Conservation (phyloP, 2,888 invertebrate species). For the Gastracanthus pulcherrimus region DNA sequence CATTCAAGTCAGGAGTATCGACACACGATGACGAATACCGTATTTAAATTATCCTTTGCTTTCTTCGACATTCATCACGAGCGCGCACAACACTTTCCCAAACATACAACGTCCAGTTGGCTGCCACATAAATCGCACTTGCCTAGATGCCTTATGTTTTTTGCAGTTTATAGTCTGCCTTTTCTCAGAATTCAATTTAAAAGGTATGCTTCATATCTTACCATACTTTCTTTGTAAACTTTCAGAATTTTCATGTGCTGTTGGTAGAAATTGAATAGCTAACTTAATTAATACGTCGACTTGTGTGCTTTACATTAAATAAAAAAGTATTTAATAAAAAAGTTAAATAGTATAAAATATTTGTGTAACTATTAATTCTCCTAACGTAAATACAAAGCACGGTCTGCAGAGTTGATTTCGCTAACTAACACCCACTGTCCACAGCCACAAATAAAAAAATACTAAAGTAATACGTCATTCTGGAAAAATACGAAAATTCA, state of each 20-base stretch:
- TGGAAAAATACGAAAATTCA: too few relatives aligned
- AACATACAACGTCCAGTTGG: not conserved
- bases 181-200: conserved; percentile 61
- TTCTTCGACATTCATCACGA: conserved; percentile 37
- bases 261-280: too few relatives aligned
- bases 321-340: not conserved
- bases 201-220: too few relatives aligned
- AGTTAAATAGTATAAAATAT: too few relatives aligned
- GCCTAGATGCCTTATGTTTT: conserved; percentile 3
- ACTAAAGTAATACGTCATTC: too few relatives aligned
- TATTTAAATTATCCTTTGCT: conserved; percentile 54
- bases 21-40: conserved; percentile 42
- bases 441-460: too few relatives aligned
- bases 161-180: not conserved
- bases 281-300: too few relatives aligned
- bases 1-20: conserved; percentile 39
- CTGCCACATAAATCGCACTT: conserved; percentile 36
- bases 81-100: conserved; percentile 30
- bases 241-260: not conserved
- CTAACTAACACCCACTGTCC: too few relatives aligned
- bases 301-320: too few relatives aligned
- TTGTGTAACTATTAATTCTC: too few relatives aligned
- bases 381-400: too few relatives aligned
- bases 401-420: too few relatives aligned
- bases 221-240: not conserved